These are phyloP conservation scores for Atractosteus spatula DNA, from an alignment of 2,113 vertebrate species.

Conservation along the genomic window DNA sequence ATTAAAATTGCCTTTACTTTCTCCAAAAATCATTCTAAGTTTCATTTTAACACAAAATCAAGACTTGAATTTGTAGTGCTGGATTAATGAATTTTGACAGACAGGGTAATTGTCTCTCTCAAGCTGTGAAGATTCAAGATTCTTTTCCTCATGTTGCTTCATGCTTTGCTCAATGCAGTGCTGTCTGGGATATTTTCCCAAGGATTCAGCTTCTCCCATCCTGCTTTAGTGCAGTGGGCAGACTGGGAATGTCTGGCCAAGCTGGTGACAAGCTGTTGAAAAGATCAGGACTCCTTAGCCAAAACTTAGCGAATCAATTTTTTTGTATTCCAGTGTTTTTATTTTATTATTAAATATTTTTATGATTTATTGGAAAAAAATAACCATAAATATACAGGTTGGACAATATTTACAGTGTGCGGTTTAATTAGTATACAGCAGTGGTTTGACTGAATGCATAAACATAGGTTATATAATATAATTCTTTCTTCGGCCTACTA, in stretches of 20 bases:
- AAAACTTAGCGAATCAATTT: no score
- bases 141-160: background rate
- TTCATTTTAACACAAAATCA: background rate
- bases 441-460: no score
- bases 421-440: no score
- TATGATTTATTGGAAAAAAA: no score
- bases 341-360: no score
- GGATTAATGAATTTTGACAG: background rate
- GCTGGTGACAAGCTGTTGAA: background rate
- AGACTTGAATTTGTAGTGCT: slow-evolving; percentile 2
- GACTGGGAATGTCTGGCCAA: background rate
- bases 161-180: background rate
- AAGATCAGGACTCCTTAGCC: background rate
- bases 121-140: background rate
- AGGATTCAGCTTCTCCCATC: background rate
- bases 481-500: no score
- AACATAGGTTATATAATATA: no score
- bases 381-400: no score
- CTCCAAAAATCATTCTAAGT: no score
- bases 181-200: slow-evolving; percentile 1
- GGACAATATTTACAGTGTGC: no score
- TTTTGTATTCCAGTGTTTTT: no score
- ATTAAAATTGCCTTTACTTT: no score
- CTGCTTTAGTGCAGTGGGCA: background rate
- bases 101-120: background rate